Percentiles rank a stretch among this genome's conserved stretches.
phyloP scores from a whole-genome alignment of 1,140 invertebrate genomes.

The Sinonovacula constricta region DNA sequence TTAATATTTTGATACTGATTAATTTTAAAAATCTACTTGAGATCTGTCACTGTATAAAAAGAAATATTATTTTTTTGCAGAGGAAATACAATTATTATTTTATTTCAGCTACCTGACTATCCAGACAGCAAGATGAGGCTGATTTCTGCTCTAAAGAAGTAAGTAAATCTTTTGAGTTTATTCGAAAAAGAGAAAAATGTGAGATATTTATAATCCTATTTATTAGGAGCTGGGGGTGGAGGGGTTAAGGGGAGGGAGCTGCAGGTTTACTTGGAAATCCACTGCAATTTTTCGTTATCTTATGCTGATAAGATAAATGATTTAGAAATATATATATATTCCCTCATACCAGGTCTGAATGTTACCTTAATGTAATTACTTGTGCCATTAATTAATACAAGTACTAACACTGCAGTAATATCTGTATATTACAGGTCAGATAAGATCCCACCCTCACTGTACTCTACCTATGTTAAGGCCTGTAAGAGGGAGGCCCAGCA shows the following conservation, averaged over 20 bases:
- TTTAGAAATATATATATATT: neutral
- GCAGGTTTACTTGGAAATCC: no score
- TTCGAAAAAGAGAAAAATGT: no score
- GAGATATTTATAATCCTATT: no score
- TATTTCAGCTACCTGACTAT: constrained; percentile 58
- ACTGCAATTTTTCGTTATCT: no score
- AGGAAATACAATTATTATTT: neutral
- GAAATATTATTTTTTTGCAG: no score
- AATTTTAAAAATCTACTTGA: neutral
- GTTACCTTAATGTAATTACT: neutral
- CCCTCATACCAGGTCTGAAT: neutral
- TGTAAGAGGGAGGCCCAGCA: constrained; percentile 51
- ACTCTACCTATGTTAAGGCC: constrained; percentile 46
- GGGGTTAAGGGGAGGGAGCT: no score
- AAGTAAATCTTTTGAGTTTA: constrained; percentile 3
- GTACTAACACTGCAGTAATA: no score
- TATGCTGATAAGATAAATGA: no score
- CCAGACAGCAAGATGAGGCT: constrained; percentile 60
- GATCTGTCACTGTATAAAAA: neutral
- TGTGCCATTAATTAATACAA: no score
- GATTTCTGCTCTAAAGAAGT: constrained; percentile 55
- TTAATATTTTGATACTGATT: neutral
- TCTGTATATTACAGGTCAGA: constrained; percentile 44
- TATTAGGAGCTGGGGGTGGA: no score
- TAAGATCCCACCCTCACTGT: constrained; percentile 51